Conservation (phyloP, 2,888 invertebrate species). For the Sepiola atlantica region DNA sequence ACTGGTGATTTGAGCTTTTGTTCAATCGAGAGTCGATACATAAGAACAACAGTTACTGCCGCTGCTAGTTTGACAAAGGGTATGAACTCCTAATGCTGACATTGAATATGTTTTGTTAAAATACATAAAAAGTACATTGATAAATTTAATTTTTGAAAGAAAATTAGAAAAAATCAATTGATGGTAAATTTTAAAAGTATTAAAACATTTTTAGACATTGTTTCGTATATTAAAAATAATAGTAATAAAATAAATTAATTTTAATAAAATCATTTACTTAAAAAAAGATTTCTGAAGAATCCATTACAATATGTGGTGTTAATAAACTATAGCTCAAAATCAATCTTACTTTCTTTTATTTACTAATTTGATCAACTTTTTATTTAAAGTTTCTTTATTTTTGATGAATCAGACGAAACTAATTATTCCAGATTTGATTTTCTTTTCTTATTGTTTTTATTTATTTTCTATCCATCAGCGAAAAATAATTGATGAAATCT, state of each 20-base stretch:
- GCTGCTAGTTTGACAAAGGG: no score
- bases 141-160: no score
- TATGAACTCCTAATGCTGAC: no score
- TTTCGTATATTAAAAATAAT: not conserved
- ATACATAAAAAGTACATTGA: no score
- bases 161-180: no score
- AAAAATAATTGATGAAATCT: conserved; percentile 11
- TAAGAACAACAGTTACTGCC: no score
- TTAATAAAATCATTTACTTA: not conserved
- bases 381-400: not conserved
- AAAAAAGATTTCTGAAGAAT: not conserved
- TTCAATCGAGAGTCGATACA: no score
- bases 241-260: not conserved
- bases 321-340: not conserved
- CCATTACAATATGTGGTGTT: conserved; percentile 32
- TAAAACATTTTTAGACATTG: not conserved
- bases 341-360: not conserved
- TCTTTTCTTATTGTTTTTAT: not conserved
- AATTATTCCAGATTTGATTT: not conserved
- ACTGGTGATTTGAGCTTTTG: no score
- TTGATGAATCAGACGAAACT: conserved; percentile 32
- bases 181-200: not conserved
- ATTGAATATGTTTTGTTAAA: no score
- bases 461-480: conserved; percentile 11
- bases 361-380: not conserved